These are phyloP conservation scores for Heterodera schachtii DNA, from an alignment of 1,140 invertebrate genomes.

Conservation along the genomic window DNA sequence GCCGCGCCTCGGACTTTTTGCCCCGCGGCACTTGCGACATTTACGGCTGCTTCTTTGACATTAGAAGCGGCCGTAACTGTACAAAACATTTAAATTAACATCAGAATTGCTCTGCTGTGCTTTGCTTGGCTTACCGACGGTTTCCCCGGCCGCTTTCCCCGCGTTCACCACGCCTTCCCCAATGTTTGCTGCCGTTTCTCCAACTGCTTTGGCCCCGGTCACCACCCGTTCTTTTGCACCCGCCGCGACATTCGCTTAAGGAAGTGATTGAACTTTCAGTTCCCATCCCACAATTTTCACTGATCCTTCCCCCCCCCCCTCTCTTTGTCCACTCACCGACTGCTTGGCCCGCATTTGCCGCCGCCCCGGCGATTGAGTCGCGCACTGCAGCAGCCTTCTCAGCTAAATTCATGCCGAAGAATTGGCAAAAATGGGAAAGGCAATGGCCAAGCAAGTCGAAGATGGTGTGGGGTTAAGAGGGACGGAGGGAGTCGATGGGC, in stretches of 20 bases:
- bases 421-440: background rate
- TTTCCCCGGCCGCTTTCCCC: constrained; percentile 21
- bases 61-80: constrained; percentile 29
- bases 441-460: background rate
- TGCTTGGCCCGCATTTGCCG: constrained; percentile 23
- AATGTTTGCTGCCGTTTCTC: constrained; percentile 21
- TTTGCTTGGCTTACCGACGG: constrained; percentile 32
- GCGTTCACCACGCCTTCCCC: constrained; percentile 15
- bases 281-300: too few species aligned
- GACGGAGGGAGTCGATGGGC: constrained; percentile 1
- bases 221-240: constrained; percentile 33
- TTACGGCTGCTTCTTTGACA: constrained; percentile 28
- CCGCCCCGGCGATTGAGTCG: constrained; percentile 20
- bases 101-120: background rate
- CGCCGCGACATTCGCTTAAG: constrained; percentile 31
- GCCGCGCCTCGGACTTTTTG: constrained; percentile 15
- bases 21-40: constrained; percentile 13
- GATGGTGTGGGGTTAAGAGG: background rate
- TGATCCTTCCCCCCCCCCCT: too few species aligned
- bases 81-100: background rate
- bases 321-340: constrained; percentile 11
- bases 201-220: constrained; percentile 25
- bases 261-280: background rate
- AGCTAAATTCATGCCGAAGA: constrained; percentile 26
- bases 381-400: constrained; percentile 31